These are phyloP conservation scores for Trissonchulus sp. DNA, from an alignment of 2,888 invertebrate species.

Conservation along the genomic window DNA sequence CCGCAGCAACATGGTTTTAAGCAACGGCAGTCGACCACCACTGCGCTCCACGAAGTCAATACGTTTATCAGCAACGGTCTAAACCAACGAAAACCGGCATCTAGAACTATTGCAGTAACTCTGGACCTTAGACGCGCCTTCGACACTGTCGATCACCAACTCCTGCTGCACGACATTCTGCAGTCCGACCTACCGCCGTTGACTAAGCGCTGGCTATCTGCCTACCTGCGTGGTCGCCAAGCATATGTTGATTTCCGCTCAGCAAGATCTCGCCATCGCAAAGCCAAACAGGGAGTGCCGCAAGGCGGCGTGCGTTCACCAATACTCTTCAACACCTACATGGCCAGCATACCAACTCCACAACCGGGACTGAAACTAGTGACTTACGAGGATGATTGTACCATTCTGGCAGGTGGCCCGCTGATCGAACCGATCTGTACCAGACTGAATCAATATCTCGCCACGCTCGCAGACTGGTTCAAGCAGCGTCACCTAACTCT, in stretches of 20 bases:
- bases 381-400: not conserved
- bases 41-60: conserved; percentile 1
- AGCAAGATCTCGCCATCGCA: not conserved
- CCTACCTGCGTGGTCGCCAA: conserved; percentile 11
- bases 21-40: not conserved
- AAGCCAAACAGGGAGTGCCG: conserved; percentile 4
- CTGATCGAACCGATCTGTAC: not conserved
- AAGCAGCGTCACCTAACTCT: not conserved
- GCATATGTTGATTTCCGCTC: conserved; percentile 14
- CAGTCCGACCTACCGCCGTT: not conserved
- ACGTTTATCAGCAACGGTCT: not conserved
- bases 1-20: conserved; percentile 9
- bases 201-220: not conserved
- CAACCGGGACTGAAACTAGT: not conserved
- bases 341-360: not conserved
- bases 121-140: conserved; percentile 9
- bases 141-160: conserved; percentile 8
- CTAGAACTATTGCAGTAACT: not conserved
- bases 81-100: conserved; percentile 14
- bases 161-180: not conserved
- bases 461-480: not conserved
- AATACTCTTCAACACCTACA: conserved; percentile 3
- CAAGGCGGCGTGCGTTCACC: conserved; percentile 14
- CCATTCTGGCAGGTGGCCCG: not conserved
- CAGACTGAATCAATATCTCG: not conserved